Base-by-base conservation (phyloP, 2,797 vertebrate species). In the Craterocephalus amniculus region DNA sequence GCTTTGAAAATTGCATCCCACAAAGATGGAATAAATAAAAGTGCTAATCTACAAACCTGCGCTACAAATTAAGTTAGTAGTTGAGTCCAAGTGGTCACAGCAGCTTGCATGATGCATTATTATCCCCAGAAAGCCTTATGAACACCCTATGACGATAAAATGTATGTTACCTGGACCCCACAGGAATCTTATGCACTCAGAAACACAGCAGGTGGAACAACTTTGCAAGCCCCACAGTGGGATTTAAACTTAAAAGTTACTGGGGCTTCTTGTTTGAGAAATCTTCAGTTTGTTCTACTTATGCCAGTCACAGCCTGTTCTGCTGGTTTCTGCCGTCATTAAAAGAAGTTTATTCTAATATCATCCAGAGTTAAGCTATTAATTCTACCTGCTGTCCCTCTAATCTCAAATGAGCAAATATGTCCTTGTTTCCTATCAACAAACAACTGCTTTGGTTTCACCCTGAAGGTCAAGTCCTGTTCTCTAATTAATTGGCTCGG, bases 391-490 rank as follows among this genome's bases (percentile, higher is more conserved):
- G 70, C 18, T 64, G 73, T 62, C 74, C 72, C 74, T 86, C 80
- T 85, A 90, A 89, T 91, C 87, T 90, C 80, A 87, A 76, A 85
- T 83, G 70, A 89, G 74, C 78, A 88, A 85, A 87, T 88, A 58
- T 86, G 74, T 89, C 87, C 81, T 87, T 85, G 77, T 89, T 90
- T 85, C 54, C 64, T 77, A 70, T 87, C 83, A 89, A 85, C 80
- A 89, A 91, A 87, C 87, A 86, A 86, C 80, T 78, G 75, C 81
- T 85, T 71, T 86, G 77, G 77, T 73, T 80, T 74, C 80, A 90
- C 84, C 82, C 82, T 92, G 89, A 93, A 93, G 91, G 93, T 92
- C 90, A 93, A 89, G 91, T 86, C 79, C 79, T 29, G 29, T 78
- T 78, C 67, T 83, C 76, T 86, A 88, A 88, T 87, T 91, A 93